A percentile compares a stretch with the other conserved stretches of the same genome.
Evolutionary conservation across 2,888 invertebrate species (phyloP).

Genomic region (Thecocarcelia acutangulata): DNA sequence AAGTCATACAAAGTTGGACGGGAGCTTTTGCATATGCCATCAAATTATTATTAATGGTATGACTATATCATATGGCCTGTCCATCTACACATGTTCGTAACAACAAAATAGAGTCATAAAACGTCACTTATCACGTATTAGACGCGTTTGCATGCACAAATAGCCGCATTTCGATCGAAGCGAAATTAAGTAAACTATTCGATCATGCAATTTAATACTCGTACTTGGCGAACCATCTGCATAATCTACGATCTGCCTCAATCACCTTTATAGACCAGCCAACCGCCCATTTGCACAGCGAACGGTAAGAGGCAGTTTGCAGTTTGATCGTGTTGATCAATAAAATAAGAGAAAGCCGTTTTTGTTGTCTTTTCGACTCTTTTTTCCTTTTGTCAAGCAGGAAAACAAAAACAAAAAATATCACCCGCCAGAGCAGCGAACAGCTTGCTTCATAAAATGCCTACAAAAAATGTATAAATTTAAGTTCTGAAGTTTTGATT

Average conservation of each 20-base stretch:
- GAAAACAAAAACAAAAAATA: not conserved
- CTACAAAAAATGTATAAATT: too few relatives aligned
- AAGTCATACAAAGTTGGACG: constrained; percentile 7
- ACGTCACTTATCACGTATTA: constrained; percentile 69
- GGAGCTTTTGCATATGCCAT: constrained; percentile 22
- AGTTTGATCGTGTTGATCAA: constrained; percentile 60
- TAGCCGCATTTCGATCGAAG: constrained; percentile 56
- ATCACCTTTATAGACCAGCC: constrained; percentile 61
- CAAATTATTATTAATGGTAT: constrained; percentile 40
- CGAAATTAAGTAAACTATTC: constrained; percentile 38
- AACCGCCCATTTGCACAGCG: constrained; percentile 58
- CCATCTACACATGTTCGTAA: constrained; percentile 54
- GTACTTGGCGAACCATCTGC: constrained; percentile 49
- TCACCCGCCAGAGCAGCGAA: constrained; percentile 44
- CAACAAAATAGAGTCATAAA: constrained; percentile 68
- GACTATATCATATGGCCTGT: constrained; percentile 29
- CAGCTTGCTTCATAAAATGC: constrained; percentile 2
- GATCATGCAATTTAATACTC: constrained; percentile 39
- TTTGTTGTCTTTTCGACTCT: constrained; percentile 15
- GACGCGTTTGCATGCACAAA: constrained; percentile 63
- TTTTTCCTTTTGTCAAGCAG: not conserved
- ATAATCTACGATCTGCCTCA: constrained; percentile 59
- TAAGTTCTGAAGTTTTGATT: too few relatives aligned
- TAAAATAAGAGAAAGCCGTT: constrained; percentile 66
- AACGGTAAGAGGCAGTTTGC: constrained; percentile 44